Evolutionary conservation across 1,140 invertebrate genomes (phyloP).

Genomic region (Magallana ariakensis): DNA sequence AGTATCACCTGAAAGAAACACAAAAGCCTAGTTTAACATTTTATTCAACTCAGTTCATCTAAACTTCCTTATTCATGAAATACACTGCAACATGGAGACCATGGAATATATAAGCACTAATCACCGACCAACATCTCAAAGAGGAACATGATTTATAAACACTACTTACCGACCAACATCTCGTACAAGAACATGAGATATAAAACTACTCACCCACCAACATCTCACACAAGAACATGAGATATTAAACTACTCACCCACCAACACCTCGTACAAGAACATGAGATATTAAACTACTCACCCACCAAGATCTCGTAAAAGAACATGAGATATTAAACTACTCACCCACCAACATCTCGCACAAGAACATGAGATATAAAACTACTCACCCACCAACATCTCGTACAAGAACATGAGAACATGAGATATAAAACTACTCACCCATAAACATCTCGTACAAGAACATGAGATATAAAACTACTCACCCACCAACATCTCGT

Average conservation of each 20-base stretch:
- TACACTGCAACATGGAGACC: too few relatives aligned
- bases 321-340: too few relatives aligned
- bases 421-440: too few relatives aligned
- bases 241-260: constrained; percentile 82
- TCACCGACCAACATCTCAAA: too few relatives aligned
- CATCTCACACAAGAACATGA: too few relatives aligned
- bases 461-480: constrained; percentile 62
- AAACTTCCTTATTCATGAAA: too few relatives aligned
- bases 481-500: constrained; percentile 95
- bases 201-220: too few relatives aligned
- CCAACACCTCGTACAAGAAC: constrained; percentile 98
- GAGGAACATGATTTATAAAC: too few relatives aligned
- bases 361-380: too few relatives aligned
- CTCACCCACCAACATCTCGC: too few relatives aligned
- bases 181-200: constrained; percentile 93
- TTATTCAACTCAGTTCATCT: neutral
- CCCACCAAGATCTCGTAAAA: constrained; percentile 98
- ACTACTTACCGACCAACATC: constrained; percentile 91
- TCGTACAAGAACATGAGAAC: constrained; percentile 94
- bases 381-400: constrained; percentile 91
- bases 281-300: constrained; percentile 83
- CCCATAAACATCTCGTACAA: too few relatives aligned
- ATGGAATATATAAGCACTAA: too few relatives aligned
- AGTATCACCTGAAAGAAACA: constrained; percentile 88
- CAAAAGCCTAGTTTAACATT: neutral